phyloP scores from a whole-genome alignment of 2,113 vertebrate species.

The Silurus meridionalis region DNA sequence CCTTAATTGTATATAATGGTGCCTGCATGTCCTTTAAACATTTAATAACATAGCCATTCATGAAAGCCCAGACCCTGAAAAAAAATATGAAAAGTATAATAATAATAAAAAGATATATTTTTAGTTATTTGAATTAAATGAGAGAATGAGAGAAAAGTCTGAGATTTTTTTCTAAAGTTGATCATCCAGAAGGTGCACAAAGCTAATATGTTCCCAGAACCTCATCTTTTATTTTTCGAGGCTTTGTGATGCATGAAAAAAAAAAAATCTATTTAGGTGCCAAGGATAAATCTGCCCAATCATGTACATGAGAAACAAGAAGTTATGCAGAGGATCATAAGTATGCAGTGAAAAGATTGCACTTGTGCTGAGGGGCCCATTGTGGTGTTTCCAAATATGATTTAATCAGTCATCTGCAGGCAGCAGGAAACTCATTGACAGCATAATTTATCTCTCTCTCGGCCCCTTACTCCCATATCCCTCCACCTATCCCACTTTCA shows the following conservation, averaged over 20 bases:
- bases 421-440: constrained; percentile 54
- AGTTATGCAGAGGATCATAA: constrained; percentile 47
- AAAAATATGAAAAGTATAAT: background rate
- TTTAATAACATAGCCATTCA: background rate
- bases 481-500: constrained; percentile 24
- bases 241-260: constrained; percentile 27
- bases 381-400: constrained; percentile 47
- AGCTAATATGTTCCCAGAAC: constrained; percentile 42
- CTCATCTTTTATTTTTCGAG: constrained; percentile 35
- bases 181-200: constrained; percentile 39
- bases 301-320: constrained; percentile 15
- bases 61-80: background rate
- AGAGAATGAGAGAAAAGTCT: background rate
- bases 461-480: constrained; percentile 4
- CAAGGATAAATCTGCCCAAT: constrained; percentile 11
- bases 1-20: background rate
- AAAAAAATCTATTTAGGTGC: constrained; percentile 28
- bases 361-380: constrained; percentile 43
- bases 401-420: constrained; percentile 58
- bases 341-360: constrained; percentile 44
- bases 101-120: background rate
- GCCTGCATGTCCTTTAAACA: background rate
- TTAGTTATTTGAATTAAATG: constrained; percentile 1
- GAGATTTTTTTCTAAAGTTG: background rate
- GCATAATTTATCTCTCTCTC: constrained; percentile 50